These are phyloP conservation scores for Meloidogyne floridensis DNA, from an alignment of 1,140 invertebrate species.

Conservation along the genomic window DNA sequence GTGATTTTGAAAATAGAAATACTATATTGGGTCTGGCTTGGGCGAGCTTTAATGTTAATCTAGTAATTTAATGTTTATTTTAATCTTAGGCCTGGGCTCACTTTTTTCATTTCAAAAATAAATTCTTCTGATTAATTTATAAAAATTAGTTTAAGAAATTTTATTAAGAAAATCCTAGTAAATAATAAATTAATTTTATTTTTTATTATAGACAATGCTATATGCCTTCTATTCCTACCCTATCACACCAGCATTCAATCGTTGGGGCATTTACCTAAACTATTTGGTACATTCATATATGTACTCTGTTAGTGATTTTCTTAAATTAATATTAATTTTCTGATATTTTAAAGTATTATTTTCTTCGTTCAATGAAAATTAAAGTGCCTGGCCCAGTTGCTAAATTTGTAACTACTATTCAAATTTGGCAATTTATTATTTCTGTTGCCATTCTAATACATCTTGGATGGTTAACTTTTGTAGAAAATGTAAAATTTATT, in stretches of 20 bases:
- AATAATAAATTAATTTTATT: no score
- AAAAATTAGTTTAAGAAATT: no score
- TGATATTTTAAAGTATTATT: conserved; percentile 92
- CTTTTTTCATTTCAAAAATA: no score
- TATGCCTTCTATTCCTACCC: conserved; percentile 97
- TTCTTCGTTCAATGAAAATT: conserved; percentile 84
- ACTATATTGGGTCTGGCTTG: no score
- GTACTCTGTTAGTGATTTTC: conserved; percentile 74
- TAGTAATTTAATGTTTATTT: no score
- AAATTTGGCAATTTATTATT: conserved; percentile 97
- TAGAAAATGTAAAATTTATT: conserved; percentile 56
- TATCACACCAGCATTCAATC: conserved; percentile 88
- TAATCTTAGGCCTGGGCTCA: no score
- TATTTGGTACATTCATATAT: conserved; percentile 95
- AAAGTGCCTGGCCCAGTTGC: conserved; percentile 80
- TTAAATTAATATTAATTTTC: conserved; percentile 23
- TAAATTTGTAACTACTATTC: conserved; percentile 88
- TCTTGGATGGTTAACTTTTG: conserved; percentile 73
- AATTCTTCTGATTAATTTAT: no score
- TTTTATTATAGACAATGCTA: conserved; percentile 72
- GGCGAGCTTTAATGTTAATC: no score
- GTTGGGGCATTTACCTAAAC: conserved; percentile 99
- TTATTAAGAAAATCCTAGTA: no score
- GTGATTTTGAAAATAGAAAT: no score
- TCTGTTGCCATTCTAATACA: conserved; percentile 81